phyloP scores from a whole-genome alignment of 2,113 vertebrate genomes.

The Gavialis gangeticus region DNA sequence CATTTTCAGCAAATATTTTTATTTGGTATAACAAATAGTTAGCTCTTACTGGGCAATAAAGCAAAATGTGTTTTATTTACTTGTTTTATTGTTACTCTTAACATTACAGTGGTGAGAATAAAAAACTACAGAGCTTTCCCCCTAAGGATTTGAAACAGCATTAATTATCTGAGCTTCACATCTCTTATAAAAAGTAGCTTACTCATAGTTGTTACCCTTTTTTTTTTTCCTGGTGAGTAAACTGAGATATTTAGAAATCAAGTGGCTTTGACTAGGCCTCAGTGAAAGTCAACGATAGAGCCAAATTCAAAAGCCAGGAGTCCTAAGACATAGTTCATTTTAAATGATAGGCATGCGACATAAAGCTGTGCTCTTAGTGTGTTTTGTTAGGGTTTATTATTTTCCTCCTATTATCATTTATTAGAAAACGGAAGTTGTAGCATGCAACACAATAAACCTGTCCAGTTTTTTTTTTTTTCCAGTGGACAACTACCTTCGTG shows the following conservation, averaged over 20 bases:
- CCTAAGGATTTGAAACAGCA: too few species aligned
- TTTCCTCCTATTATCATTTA: conserved; percentile 10
- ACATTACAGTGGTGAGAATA: too few species aligned
- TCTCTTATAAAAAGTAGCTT: not conserved
- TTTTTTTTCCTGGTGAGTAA: not conserved
- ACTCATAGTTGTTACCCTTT: not conserved
- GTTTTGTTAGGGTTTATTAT: not conserved
- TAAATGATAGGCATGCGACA: not conserved
- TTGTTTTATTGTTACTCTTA: too few species aligned
- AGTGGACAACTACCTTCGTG: not conserved
- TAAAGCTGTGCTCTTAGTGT: not conserved
- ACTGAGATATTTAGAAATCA: not conserved
- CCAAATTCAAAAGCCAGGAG: not conserved
- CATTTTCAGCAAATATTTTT: too few species aligned
- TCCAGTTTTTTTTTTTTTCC: not conserved
- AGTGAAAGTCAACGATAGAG: not conserved
- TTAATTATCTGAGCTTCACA: not conserved
- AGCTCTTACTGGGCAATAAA: too few species aligned
- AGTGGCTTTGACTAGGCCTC: not conserved
- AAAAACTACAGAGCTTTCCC: too few species aligned
- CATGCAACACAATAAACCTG: not conserved
- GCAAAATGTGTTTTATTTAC: too few species aligned
- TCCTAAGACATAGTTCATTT: not conserved
- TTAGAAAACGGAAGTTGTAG: conserved; percentile 19
- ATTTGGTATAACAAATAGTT: too few species aligned